Conservation (phyloP, 2,888 invertebrate species). For the Tanypteryx hageni region DNA sequence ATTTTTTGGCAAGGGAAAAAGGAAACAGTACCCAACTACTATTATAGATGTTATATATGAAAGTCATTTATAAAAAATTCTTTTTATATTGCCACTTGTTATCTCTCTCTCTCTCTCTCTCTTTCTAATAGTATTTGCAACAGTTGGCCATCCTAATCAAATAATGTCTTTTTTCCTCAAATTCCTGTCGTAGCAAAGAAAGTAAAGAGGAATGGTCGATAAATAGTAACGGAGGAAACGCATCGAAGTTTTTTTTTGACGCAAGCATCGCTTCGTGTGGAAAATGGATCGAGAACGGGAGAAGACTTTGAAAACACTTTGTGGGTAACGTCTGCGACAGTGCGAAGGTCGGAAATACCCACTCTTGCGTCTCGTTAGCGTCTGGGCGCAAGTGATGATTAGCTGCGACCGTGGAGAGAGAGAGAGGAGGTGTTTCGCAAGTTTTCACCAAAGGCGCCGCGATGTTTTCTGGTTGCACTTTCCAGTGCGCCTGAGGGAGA, state of each 20-base stretch:
- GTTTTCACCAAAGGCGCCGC: slow-evolving; percentile 3
- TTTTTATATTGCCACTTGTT: too few relatives aligned
- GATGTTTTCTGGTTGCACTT: not conserved
- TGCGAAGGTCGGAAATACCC: slow-evolving; percentile 29
- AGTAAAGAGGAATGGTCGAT: too few relatives aligned
- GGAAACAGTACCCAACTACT: too few relatives aligned
- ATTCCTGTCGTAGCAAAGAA: too few relatives aligned
- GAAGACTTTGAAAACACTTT: slow-evolving; percentile 6
- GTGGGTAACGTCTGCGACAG: not conserved
- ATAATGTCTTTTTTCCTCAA: too few relatives aligned
- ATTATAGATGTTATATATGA: too few relatives aligned
- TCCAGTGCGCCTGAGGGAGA: not conserved
- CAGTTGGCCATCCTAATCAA: too few relatives aligned
- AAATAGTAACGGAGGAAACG: not conserved
- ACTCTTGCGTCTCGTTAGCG: slow-evolving; percentile 24
- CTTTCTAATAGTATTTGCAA: too few relatives aligned
- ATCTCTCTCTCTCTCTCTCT: too few relatives aligned
- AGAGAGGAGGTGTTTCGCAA: slow-evolving; percentile 21
- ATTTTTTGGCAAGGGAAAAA: too few relatives aligned
- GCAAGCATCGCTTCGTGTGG: not conserved
- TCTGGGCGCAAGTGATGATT: slow-evolving; percentile 29
- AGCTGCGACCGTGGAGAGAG: not conserved
- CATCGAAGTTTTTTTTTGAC: not conserved
- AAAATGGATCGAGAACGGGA: not conserved
- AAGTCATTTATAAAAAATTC: too few relatives aligned